Conservation (phyloP, 2,797 vertebrate genomes). For the Microctenopoma steveboyesi region DNA sequence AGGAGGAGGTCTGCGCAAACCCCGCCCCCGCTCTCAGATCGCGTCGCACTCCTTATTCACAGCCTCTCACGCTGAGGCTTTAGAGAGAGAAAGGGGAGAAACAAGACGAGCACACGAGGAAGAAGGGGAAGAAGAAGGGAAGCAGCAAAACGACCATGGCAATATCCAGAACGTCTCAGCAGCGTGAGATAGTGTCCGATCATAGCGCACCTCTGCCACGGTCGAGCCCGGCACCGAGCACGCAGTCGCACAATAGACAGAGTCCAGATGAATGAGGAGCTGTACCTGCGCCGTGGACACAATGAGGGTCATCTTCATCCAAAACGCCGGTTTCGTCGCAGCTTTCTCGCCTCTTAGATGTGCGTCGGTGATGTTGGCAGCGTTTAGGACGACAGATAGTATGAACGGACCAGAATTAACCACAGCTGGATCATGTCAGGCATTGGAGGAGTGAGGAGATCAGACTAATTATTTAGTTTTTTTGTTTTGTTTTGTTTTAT, state of each 20-base stretch:
- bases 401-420: constrained; percentile 63
- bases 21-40: constrained; percentile 77
- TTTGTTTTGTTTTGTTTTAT: constrained; percentile 28
- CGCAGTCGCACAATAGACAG: constrained; percentile 69
- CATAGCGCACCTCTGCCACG: constrained; percentile 67
- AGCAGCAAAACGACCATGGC: constrained; percentile 80
- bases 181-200: constrained; percentile 72
- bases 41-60: constrained; percentile 74
- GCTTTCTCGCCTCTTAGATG: constrained; percentile 81
- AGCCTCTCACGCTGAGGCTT: constrained; percentile 63
- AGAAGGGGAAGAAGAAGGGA: constrained; percentile 56
- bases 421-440: constrained; percentile 70
- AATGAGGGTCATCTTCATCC: constrained; percentile 86
- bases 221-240: constrained; percentile 71
- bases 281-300: constrained; percentile 77
- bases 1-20: constrained; percentile 66
- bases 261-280: constrained; percentile 77
- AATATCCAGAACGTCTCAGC: constrained; percentile 72
- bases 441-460: constrained; percentile 64
- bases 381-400: constrained; percentile 73
- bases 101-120: constrained; percentile 53
- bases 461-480: constrained; percentile 43
- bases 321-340: constrained; percentile 85
- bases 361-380: constrained; percentile 76
- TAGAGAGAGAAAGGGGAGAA: constrained; percentile 66